Conservation (phyloP, 2,113 vertebrate species). For the Seriola aureovittata region DNA sequence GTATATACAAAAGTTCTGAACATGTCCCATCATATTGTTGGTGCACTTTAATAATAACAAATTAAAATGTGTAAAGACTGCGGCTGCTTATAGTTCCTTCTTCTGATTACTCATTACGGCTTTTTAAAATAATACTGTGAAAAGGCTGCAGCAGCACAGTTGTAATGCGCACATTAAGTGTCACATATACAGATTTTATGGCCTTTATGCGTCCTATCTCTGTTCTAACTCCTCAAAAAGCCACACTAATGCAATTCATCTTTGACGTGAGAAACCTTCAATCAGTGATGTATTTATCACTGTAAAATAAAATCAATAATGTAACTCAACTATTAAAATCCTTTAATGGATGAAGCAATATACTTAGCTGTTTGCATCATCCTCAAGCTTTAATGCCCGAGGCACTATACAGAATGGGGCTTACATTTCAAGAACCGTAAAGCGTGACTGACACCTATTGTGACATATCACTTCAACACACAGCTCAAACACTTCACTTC, state of each 20-base stretch:
- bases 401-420: conserved; percentile 63
- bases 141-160: conserved; percentile 52
- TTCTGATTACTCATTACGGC: conserved; percentile 57
- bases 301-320: conserved; percentile 86
- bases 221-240: conserved; percentile 60
- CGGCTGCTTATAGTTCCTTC: conserved; percentile 32
- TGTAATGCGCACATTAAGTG: conserved; percentile 62
- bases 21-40: conserved; percentile 5
- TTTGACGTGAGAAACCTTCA: conserved; percentile 82
- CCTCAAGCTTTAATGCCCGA: conserved; percentile 76
- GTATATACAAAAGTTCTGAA: conserved; percentile 5
- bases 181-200: conserved; percentile 73
- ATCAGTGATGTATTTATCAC: conserved; percentile 87
- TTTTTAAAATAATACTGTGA: conserved; percentile 66
- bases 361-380: conserved; percentile 84
- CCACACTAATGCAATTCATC: conserved; percentile 78
- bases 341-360: conserved; percentile 86
- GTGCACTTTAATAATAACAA: conserved; percentile 12
- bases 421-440: conserved; percentile 70
- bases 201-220: conserved; percentile 61
- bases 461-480: conserved; percentile 58
- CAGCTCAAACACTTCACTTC: conserved; percentile 30
- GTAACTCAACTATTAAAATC: conserved; percentile 85
- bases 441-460: conserved; percentile 74
- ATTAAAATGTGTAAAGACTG: conserved; percentile 40